Evolutionary conservation across 2,113 vertebrate genomes (phyloP), one percentile per base, ranked within the genome.

Genomic region (Dissostichus mawsoni): DNA sequence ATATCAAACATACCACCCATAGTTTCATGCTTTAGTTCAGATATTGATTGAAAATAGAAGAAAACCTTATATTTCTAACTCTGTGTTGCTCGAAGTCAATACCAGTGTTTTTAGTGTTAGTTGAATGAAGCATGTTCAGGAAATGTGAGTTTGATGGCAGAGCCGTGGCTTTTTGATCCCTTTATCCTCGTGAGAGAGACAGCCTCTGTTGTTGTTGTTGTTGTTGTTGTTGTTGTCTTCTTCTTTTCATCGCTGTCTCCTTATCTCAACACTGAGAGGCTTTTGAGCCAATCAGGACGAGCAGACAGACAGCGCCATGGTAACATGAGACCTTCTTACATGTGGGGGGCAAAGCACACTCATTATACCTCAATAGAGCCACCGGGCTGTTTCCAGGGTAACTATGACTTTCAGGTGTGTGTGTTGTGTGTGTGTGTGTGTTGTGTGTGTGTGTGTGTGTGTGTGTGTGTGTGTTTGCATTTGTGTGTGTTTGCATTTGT

Each of bases 301-400:
- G 53, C 80, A 58, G 73, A 74, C 72, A 61, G 64, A 79, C 53
- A 80, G 81, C 67, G 25, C 91, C 93, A 93, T 92, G 90, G 93
- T 82, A 94, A 94, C 94, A 65, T 72, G 80, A 90, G 84, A 78
- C 76, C 86, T 78, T 85, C 83, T 80, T 83, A 41, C 70, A 80
- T 68, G 88, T 90, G 90, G 87, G 87, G 76, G 87, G 86, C 74
- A 83, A 90, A 89, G 70, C 84, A 76, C 61, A 83, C 64, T 90
- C 84, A 88, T 92, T 90, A 87, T 72, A 83, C 71, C 84, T 82
- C 90, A 87, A 89, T 83, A 84, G 86, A 92, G 86, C 72, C 62
- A 62, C 85, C 80, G 85, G 86, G 81, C 83, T 82, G 92, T 94
- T 94, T 91, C 94, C 91, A 94, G 76, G 91, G 94, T 90, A 91